Evolutionary conservation across 2,797 vertebrate genomes (phyloP), one percentile per base, ranked within the genome.

Genomic region (Tapera naevia): DNA sequence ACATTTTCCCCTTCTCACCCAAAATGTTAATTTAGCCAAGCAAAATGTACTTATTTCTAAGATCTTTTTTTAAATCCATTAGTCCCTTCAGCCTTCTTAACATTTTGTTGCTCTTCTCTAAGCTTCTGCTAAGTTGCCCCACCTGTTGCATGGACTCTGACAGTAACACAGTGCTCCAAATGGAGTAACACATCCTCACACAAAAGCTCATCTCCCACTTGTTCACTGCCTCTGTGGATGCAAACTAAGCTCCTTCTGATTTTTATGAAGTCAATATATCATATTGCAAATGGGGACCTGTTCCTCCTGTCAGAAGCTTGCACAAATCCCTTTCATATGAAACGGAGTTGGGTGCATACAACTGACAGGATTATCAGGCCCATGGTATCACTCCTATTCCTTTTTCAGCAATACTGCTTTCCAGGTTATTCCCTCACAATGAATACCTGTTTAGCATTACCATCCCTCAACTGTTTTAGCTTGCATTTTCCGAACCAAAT

Each of bases 381-480:
- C 67, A 57, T 50, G 80, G 80, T 84, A 94, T 81, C 85, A 65
- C 74, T 97, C 88, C 89, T 82, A 87, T 74, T 81, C 93, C 91
- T 93, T 95, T 96, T 96, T 94, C 95, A 97, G 88, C 94, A 93
- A 45, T 72, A 64, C 95, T 71, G 89, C 71, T 94, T 96, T 97
- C 95, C 95, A 97, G 89, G 95, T 96, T 97, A 94, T 96, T 96
- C 95, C 91, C 80, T 88, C 78, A 71, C 95, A 91, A 37, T 65
- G 93, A 96, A 96, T 96, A 96, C 93, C 95, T 97, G 83, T 27
- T 94, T 91, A 76, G 76, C 88, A 84, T 82, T 91, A 86, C 17
- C 6, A 64, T 67, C 64, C 41, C 86, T 93, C 30, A 0, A 86
- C 62, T 71, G 67, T 73, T 95, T 71, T 64, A 94, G 83, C 50